A percentile compares a stretch with the other conserved stretches of the same genome.
These are phyloP conservation scores for Tamias sibiricus DNA, from an alignment of 2,113 vertebrate genomes.

Conservation along the genomic window DNA sequence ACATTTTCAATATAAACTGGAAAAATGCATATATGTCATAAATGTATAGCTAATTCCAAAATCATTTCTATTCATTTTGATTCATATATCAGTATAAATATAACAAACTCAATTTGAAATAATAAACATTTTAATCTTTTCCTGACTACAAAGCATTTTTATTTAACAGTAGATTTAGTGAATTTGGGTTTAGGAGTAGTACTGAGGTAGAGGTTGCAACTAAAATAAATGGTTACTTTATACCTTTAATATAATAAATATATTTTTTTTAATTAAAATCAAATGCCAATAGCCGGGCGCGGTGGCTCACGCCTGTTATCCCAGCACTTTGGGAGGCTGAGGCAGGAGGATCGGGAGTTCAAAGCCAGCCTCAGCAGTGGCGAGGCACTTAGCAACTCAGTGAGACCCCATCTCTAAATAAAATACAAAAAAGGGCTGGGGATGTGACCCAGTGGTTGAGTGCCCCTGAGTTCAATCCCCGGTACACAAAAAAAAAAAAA, in stretches of 20 bases:
- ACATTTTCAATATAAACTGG: constrained; percentile 10
- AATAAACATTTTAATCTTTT: constrained; percentile 3
- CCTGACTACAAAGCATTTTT: neutral
- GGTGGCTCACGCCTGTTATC: too few species aligned
- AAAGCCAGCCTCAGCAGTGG: too few species aligned
- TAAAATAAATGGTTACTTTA: constrained; percentile 38
- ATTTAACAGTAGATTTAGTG: constrained; percentile 36
- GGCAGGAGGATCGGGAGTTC: too few species aligned
- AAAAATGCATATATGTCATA: constrained; percentile 28
- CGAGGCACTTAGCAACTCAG: too few species aligned
- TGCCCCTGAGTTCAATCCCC: too few species aligned
- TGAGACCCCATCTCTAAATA: too few species aligned
- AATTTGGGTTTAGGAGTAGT: neutral
- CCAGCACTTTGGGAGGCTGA: too few species aligned
- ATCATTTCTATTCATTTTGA: constrained; percentile 23
- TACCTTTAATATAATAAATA: constrained; percentile 21
- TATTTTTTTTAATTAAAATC: constrained; percentile 33
- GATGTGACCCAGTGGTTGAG: too few species aligned
- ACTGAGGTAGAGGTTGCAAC: neutral
- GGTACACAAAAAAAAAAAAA: too few species aligned
- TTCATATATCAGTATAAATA: constrained; percentile 19
- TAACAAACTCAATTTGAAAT: constrained; percentile 47
- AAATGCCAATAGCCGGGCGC: too few species aligned
- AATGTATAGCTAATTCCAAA: constrained; percentile 32
- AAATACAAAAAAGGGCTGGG: too few species aligned